These are phyloP conservation scores for Glossosoma conforme DNA, from an alignment of 1,140 invertebrate genomes.

Conservation along the genomic window DNA sequence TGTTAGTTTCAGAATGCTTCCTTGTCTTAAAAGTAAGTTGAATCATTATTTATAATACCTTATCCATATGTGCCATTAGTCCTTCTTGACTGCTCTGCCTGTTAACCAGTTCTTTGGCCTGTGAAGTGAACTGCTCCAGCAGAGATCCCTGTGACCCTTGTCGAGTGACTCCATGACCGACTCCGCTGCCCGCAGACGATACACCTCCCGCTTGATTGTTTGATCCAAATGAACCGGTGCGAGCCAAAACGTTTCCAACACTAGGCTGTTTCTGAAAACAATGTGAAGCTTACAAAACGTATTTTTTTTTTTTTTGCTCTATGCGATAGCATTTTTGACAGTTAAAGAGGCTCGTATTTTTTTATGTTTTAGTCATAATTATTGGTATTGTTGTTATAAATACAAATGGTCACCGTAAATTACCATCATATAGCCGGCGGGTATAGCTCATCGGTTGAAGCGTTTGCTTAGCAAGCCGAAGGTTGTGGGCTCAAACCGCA, in stretches of 20 bases:
- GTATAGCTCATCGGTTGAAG: no score
- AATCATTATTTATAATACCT: conserved; percentile 51
- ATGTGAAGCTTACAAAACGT: not conserved
- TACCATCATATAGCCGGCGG: no score
- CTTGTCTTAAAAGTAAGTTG: no score
- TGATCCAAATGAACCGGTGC: conserved; percentile 59
- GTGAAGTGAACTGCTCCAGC: conserved; percentile 78
- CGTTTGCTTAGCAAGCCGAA: no score
- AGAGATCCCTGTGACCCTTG: conserved; percentile 77
- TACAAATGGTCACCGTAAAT: no score
- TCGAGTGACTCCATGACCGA: conserved; percentile 52
- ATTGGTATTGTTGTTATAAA: no score
- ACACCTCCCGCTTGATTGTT: conserved; percentile 30
- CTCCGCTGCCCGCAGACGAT: conserved; percentile 31
- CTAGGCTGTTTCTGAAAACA: conserved; percentile 47
- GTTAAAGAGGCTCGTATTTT: no score
- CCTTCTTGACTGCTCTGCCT: conserved; percentile 86
- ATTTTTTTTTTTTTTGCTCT: no score
- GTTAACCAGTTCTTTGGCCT: conserved; percentile 82
- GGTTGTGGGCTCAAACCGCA: no score
- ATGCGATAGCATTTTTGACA: no score
- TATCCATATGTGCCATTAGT: conserved; percentile 83
- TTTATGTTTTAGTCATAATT: no score
- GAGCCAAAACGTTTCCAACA: conserved; percentile 58
- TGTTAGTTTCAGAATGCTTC: no score